Conservation (phyloP, 2,797 vertebrate genomes). For the Microctenopoma stevenorrisi region DNA sequence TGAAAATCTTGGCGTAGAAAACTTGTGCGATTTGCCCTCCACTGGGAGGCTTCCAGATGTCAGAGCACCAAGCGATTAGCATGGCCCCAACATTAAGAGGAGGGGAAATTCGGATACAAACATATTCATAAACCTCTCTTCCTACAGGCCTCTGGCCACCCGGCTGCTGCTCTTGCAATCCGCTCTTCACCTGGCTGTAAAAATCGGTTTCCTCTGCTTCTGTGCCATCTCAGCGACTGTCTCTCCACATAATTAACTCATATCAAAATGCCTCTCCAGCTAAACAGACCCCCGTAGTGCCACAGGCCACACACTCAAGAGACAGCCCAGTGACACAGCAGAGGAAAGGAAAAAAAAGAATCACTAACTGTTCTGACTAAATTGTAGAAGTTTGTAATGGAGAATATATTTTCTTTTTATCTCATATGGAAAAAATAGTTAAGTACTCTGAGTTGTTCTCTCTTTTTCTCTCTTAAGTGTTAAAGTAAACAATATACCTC, state of each 20-base stretch:
- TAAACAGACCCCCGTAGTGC: conserved; percentile 65
- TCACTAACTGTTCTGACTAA: conserved; percentile 37
- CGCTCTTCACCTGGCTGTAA: conserved; percentile 64
- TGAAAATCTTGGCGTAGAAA: conserved; percentile 58
- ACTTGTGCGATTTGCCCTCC: conserved; percentile 67
- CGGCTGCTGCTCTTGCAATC: conserved; percentile 61
- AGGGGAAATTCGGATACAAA: conserved; percentile 71
- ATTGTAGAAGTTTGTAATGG: conserved; percentile 29
- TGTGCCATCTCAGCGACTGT: conserved; percentile 67
- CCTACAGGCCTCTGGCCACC: conserved; percentile 60
- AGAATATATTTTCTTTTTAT: conserved; percentile 59
- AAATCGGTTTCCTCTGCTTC: conserved; percentile 77
- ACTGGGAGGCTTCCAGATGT: conserved; percentile 79
- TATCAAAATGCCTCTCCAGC: conserved; percentile 71
- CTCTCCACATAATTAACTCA: conserved; percentile 73
- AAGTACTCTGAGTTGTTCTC: conserved; percentile 16
- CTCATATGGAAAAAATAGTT: conserved; percentile 36
- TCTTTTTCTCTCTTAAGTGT: conserved; percentile 17
- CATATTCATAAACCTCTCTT: conserved; percentile 74
- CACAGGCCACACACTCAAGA: conserved; percentile 54
- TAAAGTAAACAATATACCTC: conserved; percentile 45
- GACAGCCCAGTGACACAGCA: conserved; percentile 40
- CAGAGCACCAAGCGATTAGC: conserved; percentile 80
- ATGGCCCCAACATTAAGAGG: conserved; percentile 72
- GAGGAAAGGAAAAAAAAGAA: conserved; percentile 1